phyloP scores from a whole-genome alignment of 2,888 invertebrate species.

The Chymomyza amoena region DNA sequence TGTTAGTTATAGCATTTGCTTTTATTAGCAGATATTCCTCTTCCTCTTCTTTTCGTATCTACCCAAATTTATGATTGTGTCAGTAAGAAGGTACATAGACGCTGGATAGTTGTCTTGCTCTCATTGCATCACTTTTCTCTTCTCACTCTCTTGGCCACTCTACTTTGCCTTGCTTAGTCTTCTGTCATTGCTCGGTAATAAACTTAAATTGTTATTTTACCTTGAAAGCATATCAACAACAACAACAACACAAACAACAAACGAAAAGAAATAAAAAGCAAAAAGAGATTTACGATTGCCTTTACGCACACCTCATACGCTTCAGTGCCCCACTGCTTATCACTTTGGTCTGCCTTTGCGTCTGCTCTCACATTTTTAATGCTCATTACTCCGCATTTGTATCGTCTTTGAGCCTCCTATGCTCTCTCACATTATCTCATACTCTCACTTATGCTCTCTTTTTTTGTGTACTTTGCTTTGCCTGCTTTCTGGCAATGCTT shows the following conservation, averaged over 20 bases:
- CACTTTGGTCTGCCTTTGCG: background rate
- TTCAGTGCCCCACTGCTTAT: background rate
- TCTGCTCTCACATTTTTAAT: constrained; percentile 48
- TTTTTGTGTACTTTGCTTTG: background rate
- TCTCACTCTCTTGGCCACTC: background rate
- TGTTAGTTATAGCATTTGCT: too few species aligned
- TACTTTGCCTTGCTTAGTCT: background rate
- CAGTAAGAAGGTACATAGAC: background rate
- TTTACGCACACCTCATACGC: constrained; percentile 36
- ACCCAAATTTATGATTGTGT: background rate
- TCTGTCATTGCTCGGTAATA: constrained; percentile 37
- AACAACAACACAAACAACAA: constrained; percentile 34
- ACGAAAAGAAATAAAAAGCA: background rate
- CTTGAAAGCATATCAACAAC: constrained; percentile 55
- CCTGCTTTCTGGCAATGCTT: background rate
- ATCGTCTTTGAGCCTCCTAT: constrained; percentile 28
- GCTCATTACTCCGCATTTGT: constrained; percentile 66
- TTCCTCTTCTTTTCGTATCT: background rate
- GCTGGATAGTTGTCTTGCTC: background rate
- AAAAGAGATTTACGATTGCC: constrained; percentile 61
- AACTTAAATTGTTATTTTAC: constrained; percentile 74
- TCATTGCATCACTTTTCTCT: background rate
- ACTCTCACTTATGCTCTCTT: background rate
- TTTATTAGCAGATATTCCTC: too few species aligned
- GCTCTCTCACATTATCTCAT: background rate